These are phyloP conservation scores for Pseudorasbora parva DNA, from an alignment of 2,113 vertebrate genomes.

Conservation along the genomic window DNA sequence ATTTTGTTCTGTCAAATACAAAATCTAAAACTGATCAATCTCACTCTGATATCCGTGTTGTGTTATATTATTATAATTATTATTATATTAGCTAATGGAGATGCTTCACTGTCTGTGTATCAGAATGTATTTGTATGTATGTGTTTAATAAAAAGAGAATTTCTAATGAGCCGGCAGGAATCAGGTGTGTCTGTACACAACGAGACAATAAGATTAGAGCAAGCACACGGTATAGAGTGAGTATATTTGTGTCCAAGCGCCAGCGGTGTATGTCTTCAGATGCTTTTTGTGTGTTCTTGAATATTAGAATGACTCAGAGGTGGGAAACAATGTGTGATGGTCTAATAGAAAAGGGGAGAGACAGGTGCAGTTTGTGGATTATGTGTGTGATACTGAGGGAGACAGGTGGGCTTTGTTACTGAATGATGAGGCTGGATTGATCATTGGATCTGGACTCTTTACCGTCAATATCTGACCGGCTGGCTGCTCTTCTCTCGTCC, in stretches of 20 bases:
- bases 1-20: too few species aligned
- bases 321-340: neutral
- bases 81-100: neutral
- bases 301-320: constrained; percentile 17
- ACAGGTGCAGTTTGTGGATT: neutral
- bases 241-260: constrained; percentile 24
- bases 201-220: constrained; percentile 46
- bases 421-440: constrained; percentile 42
- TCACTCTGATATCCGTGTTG: too few species aligned
- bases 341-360: constrained; percentile 11
- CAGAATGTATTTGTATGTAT: neutral
- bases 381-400: constrained; percentile 4
- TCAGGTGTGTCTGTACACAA: constrained; percentile 5
- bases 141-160: constrained; percentile 28
- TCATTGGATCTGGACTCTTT: constrained; percentile 40
- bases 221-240: constrained; percentile 58
- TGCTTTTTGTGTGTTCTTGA: constrained; percentile 21
- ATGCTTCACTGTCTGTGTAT: neutral
- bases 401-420: constrained; percentile 15
- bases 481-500: constrained; percentile 37
- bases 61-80: too few species aligned
- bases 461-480: constrained; percentile 37
- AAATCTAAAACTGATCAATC: too few species aligned
- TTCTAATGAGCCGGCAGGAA: constrained; percentile 42
- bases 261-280: constrained; percentile 39